Evolutionary conservation across 2,797 vertebrate species (phyloP), one percentile per base, ranked within the genome.

Genomic region (Pseudotriccus pelzelni): DNA sequence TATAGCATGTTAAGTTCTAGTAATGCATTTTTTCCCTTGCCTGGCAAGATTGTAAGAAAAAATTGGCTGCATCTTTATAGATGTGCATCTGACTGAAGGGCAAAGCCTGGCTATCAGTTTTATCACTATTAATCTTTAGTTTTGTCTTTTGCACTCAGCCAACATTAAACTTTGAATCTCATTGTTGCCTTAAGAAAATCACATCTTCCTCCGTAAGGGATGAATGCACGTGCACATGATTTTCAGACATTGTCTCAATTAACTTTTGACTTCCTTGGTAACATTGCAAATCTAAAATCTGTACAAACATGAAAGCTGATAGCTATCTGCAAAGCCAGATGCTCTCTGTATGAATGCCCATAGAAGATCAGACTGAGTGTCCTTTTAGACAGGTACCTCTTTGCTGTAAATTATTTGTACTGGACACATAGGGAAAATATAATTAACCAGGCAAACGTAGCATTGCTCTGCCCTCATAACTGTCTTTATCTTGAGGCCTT

Each of bases 1-100:
- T 84, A 93, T n/a, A 97, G 89, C 89, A 96, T 16, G 82, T 91
- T 97, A 90, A 91, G 97, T 97, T 95, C 91, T 96, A 64, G 75
- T 90, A 96, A 94, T 72, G 56, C 27, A 19, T 75, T 44, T 89
- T 89, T 60, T 34, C 55, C 10, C 28, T 91, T 79, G 28, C 32
- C 23, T 97, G 94, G 87, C 91, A 76, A 81, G 43, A 89, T 34
- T 94, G 83, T 68, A 96, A 93, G 63, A 88, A 95, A 84, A 96
- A 97, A 95, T 53, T 95, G 93, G 67, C 93, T 13, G 36, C 44
- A 66, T 90, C 56, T 90, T 97, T 87, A 77, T 88, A 89, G 72
- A 92, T 87, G 84, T 94, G 72, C 84, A 96, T 97, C 95, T 97
- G 94, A 67, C 55, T 93, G 53, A 80, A 95, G 73, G 81, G 87